Evolutionary conservation across 2,113 vertebrate genomes (phyloP).

Genomic region (Narcine bancroftii): DNA sequence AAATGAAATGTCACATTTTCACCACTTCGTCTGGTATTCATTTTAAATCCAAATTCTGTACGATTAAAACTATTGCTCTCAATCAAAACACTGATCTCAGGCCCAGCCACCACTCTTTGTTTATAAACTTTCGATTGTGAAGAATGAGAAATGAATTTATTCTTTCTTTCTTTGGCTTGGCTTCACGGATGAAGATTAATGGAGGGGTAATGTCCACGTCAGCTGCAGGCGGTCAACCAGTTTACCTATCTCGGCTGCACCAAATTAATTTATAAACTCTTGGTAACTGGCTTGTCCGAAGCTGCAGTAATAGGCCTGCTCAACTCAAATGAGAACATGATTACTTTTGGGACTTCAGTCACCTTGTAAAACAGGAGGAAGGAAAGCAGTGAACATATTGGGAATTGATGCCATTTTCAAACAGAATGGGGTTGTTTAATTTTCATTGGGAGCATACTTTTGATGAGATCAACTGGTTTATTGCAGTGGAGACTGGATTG

Average conservation of each 20-base stretch:
- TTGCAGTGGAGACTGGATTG: not conserved
- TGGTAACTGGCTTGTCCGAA: not conserved
- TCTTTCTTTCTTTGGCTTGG: too few species aligned
- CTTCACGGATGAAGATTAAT: too few species aligned
- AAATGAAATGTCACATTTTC: too few species aligned
- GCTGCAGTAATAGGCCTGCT: not conserved
- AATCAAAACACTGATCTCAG: not conserved
- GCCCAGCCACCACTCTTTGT: not conserved
- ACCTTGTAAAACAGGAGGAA: not conserved
- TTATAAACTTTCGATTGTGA: not conserved
- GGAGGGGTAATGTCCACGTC: too few species aligned
- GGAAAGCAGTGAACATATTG: not conserved
- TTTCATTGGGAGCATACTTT: conserved; percentile 8
- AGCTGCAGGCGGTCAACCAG: too few species aligned
- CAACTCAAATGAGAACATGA: conserved; percentile 26
- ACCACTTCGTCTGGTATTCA: too few species aligned
- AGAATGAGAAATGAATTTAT: not conserved
- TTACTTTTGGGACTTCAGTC: not conserved
- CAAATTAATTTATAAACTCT: not conserved
- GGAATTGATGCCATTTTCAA: not conserved
- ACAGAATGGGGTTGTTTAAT: not conserved
- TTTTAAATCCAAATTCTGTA: too few species aligned
- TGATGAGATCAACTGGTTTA: conserved; percentile 18
- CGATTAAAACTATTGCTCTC: not conserved
- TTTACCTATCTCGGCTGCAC: too few species aligned